A percentile compares a stretch with the other conserved stretches of the same genome.
Conservation (phyloP, 37 sponge, comb jelly and placozoan species). For the Eunapius fragilis region DNA sequence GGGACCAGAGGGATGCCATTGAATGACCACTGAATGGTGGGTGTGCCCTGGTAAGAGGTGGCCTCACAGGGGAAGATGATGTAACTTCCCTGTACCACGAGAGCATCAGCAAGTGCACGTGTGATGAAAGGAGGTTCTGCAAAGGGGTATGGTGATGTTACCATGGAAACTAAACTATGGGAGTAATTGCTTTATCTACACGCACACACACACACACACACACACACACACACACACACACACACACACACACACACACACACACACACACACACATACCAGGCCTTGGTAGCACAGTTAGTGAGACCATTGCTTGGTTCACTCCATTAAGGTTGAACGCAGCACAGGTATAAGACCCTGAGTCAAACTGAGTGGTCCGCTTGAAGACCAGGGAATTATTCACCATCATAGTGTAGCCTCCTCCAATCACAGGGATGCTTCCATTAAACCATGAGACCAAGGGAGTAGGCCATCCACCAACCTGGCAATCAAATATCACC, state of each 20-base stretch:
- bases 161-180: neutral
- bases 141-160: neutral
- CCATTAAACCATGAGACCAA: neutral
- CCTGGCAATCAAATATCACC: neutral
- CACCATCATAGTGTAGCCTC: neutral
- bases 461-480: neutral
- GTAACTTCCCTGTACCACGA: neutral
- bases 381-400: neutral
- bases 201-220: neutral
- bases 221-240: slow-evolving; percentile 12
- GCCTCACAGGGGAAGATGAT: neutral
- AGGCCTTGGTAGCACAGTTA: neutral
- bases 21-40: neutral
- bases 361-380: neutral
- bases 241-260: slow-evolving; percentile 1
- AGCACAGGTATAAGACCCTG: neutral
- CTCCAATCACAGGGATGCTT: neutral
- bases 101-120: neutral
- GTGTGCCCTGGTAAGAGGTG: neutral
- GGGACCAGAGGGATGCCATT: neutral
- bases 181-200: neutral
- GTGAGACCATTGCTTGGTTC: neutral
- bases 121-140: neutral
- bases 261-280: neutral
- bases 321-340: neutral